Conservation (phyloP, 2,113 vertebrate species). For the Solea solea region DNA sequence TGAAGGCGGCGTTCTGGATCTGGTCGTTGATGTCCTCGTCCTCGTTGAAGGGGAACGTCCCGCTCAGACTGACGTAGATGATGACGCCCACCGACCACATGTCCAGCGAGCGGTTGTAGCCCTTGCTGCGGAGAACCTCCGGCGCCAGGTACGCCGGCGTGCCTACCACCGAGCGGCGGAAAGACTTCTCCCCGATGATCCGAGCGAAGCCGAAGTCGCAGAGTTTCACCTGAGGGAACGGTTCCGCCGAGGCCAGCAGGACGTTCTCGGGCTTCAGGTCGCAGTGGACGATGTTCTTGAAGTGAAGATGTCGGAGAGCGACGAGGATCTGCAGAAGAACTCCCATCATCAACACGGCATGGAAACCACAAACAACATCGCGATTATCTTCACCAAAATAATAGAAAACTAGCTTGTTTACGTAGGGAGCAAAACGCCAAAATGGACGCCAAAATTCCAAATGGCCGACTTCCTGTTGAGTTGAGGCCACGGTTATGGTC, state of each 20-base stretch:
- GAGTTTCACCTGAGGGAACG: constrained; percentile 96
- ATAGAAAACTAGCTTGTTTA: too few relatives aligned
- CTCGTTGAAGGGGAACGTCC: constrained; percentile 96
- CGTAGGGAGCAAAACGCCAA: too few relatives aligned
- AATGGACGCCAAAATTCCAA: too few relatives aligned
- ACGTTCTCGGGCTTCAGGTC: constrained; percentile 98
- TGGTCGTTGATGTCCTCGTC: constrained; percentile 97
- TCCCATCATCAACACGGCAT: too few relatives aligned
- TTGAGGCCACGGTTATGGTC: too few relatives aligned
- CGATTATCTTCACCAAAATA: too few relatives aligned
- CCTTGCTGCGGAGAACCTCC: constrained; percentile 93
- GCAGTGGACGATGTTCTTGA: constrained; percentile 97
- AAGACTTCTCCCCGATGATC: constrained; percentile 96
- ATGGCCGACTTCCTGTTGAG: too few relatives aligned
- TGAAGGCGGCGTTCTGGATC: constrained; percentile 97
- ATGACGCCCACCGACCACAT: constrained; percentile 99
- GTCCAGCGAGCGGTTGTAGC: constrained; percentile 95
- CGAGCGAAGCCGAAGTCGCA: constrained; percentile 97
- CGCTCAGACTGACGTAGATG: constrained; percentile 94
- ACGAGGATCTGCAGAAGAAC: constrained; percentile 87
- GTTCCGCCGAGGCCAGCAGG: constrained; percentile 92
- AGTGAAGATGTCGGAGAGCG: constrained; percentile 93
- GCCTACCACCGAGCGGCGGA: constrained; percentile 93
- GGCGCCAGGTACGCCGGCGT: constrained; percentile 94
- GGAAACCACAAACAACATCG: too few relatives aligned